These are phyloP conservation scores for Drosophila melanocephala DNA, from an alignment of 2,888 invertebrate species.

Conservation along the genomic window DNA sequence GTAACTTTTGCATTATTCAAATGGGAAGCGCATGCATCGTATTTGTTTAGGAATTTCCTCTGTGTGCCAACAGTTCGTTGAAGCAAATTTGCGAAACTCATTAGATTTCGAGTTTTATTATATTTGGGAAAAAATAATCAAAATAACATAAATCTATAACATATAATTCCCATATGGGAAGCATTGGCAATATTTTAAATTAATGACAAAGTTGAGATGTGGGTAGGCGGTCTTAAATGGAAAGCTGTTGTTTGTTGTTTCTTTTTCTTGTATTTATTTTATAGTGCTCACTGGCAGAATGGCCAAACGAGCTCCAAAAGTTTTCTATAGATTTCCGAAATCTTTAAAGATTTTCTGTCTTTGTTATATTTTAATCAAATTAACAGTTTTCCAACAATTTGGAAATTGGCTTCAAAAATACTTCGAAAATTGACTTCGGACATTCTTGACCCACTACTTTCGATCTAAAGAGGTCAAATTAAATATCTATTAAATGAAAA, in stretches of 20 bases:
- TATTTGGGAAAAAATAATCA: neutral
- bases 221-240: neutral
- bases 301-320: neutral
- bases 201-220: neutral
- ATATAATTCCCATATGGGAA: neutral
- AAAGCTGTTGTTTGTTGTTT: neutral
- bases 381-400: neutral
- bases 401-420: neutral
- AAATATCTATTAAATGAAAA: neutral
- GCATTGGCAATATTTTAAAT: neutral
- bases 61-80: constrained; percentile 12
- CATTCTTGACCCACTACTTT: neutral
- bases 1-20: constrained; percentile 45
- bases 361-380: neutral
- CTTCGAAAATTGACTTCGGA: neutral
- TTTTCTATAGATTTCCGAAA: neutral
- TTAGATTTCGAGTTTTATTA: neutral
- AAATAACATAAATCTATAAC: neutral
- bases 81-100: neutral
- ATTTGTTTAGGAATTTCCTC: constrained; percentile 2
- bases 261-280: neutral
- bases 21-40: constrained; percentile 20
- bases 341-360: neutral
- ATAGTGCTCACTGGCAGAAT: neutral
- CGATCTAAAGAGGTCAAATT: neutral